Conservation (phyloP, 1,140 invertebrate genomes). For the Bradysia coprophila region DNA sequence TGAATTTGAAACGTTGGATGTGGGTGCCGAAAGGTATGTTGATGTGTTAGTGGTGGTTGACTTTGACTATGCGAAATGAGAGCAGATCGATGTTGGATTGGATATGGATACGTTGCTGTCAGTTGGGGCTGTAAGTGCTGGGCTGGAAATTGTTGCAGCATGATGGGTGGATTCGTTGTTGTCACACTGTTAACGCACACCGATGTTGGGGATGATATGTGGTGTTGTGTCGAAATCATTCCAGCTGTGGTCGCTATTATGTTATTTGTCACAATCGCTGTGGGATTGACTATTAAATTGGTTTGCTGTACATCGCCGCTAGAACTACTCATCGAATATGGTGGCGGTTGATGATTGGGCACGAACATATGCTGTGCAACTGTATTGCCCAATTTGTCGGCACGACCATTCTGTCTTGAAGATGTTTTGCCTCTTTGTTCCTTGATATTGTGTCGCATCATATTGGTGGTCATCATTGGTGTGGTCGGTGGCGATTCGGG, state of each 20-base stretch:
- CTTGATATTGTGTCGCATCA: constrained; percentile 5
- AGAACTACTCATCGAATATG: too few relatives aligned
- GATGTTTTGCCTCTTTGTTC: background rate
- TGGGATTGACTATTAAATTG: too few relatives aligned
- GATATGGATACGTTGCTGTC: constrained; percentile 16
- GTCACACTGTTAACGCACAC: constrained; percentile 5
- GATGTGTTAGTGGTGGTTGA: background rate
- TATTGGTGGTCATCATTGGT: constrained; percentile 4
- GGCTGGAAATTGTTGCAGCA: constrained; percentile 9
- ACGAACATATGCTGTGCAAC: constrained; percentile 10
- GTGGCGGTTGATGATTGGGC: too few relatives aligned
- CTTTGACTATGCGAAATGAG: background rate
- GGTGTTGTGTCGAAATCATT: constrained; percentile 6
- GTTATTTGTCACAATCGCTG: constrained; percentile 6
- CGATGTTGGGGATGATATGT: background rate
- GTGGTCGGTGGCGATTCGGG: constrained; percentile 22
- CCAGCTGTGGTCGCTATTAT: constrained; percentile 5
- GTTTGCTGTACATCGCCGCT: too few relatives aligned
- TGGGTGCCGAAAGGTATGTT: background rate
- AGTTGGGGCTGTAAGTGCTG: constrained; percentile 6
- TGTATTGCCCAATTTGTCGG: constrained; percentile 6
- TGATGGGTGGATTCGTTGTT: constrained; percentile 6
- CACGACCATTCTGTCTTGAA: constrained; percentile 1
- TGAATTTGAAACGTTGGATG: constrained; percentile 24
- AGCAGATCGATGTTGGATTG: constrained; percentile 7